A percentile compares a stretch with the other conserved stretches of the same genome.
Evolutionary conservation across 1,140 invertebrate genomes (phyloP).

Genomic region (Meloidogyne hapla): DNA sequence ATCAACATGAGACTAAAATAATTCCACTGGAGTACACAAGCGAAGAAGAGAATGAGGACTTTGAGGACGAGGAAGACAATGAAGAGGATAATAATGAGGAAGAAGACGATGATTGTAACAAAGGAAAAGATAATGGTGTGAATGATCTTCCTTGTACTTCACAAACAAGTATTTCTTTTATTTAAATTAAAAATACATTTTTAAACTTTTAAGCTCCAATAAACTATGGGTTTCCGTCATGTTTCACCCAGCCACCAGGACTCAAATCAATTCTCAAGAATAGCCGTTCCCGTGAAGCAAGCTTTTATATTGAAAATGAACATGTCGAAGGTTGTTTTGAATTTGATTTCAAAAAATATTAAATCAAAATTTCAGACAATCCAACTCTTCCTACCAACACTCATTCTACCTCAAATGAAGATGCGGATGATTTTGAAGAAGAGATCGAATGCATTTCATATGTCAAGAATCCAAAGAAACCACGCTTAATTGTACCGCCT

Average conservation of each 20-base stretch:
- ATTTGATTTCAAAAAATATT: background rate
- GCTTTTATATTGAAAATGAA: background rate
- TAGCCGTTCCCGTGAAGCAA: background rate
- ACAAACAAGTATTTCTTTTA: background rate
- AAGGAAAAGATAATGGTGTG: background rate
- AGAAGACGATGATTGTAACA: background rate
- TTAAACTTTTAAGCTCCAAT: background rate
- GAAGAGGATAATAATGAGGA: background rate
- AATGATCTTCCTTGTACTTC: background rate
- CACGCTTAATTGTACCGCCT: background rate
- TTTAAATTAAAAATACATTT: background rate
- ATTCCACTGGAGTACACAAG: background rate
- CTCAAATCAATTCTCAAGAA: background rate
- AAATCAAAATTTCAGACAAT: background rate
- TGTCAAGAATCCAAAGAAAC: no score
- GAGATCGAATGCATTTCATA: background rate
- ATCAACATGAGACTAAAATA: background rate
- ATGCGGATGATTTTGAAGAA: background rate
- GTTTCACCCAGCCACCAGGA: background rate
- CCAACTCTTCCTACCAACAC: background rate
- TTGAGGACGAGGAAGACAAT: background rate
- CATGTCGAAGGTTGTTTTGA: background rate
- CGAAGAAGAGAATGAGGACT: background rate
- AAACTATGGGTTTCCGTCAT: background rate
- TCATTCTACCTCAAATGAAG: background rate